Evolutionary conservation across 92 coral and sea anemone species (phyloP).

Genomic region (Epizoanthus ramosus): DNA sequence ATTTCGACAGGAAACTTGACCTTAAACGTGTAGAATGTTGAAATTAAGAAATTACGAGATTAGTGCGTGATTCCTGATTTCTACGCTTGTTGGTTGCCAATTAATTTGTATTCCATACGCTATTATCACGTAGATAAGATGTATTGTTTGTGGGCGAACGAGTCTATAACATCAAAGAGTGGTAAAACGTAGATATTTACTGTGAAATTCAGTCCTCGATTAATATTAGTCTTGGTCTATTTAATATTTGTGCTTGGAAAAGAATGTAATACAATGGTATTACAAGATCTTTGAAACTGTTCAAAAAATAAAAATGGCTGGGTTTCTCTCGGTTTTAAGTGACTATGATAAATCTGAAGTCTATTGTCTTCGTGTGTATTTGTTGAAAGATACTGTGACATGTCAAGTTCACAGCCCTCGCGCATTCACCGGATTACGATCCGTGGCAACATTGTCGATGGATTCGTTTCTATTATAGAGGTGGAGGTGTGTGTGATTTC

Average conservation of each 20-base stretch:
- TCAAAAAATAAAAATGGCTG: not conserved
- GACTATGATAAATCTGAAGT: too few relatives aligned
- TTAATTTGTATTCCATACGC: not conserved
- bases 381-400: not conserved
- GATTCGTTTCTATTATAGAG: constrained; percentile 49
- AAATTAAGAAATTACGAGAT: constrained; percentile 10
- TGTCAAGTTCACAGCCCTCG: not conserved
- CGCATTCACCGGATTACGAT: not conserved
- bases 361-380: not conserved
- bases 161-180: not conserved
- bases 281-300: too few relatives aligned
- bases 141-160: not conserved
- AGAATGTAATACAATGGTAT: not conserved
- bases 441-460: constrained; percentile 19
- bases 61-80: not conserved
- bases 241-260: too few relatives aligned
- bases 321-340: too few relatives aligned
- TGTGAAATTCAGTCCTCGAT: not conserved
- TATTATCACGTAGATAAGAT: not conserved
- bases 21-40: not conserved
- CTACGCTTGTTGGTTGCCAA: not conserved
- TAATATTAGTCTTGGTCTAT: too few relatives aligned
- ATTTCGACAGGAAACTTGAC: constrained; percentile 18
- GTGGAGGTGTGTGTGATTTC: constrained; percentile 55
- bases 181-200: not conserved